Conservation (phyloP, 2,888 invertebrate genomes). For the Unio delphinus region DNA sequence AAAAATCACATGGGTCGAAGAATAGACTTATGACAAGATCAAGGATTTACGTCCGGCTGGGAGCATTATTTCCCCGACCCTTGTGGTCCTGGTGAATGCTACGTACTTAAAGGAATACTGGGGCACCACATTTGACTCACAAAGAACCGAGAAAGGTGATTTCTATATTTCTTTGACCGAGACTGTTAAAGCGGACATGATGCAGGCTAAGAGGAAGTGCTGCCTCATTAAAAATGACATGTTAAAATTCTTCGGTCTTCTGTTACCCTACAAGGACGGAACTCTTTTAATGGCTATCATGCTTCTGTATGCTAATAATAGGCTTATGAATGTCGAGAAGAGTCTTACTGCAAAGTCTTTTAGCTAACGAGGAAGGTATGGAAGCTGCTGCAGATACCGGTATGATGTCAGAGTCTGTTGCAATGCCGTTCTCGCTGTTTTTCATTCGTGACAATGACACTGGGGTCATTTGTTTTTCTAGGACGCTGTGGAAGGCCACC, state of each 20-base stretch:
- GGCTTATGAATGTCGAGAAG: constrained; percentile 23
- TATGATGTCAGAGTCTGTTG: constrained; percentile 3
- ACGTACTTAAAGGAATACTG: constrained; percentile 74
- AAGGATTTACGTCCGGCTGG: constrained; percentile 80
- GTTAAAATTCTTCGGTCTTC: constrained; percentile 82
- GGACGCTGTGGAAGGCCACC: constrained; percentile 23
- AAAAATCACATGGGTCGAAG: constrained; percentile 88
- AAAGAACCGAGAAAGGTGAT: constrained; percentile 71
- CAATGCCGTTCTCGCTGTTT: constrained; percentile 10
- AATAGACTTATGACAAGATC: constrained; percentile 87
- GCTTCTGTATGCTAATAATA: constrained; percentile 27
- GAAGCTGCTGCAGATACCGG: constrained; percentile 24
- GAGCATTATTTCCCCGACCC: constrained; percentile 45
- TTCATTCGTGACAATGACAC: constrained; percentile 22
- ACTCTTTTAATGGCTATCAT: constrained; percentile 23
- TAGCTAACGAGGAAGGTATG: constrained; percentile 28
- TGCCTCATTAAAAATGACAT: constrained; percentile 73
- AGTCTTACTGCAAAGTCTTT: constrained; percentile 8
- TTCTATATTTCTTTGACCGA: constrained; percentile 74
- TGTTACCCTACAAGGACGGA: constrained; percentile 78
- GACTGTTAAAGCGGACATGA: constrained; percentile 78
- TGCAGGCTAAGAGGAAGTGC: constrained; percentile 78
- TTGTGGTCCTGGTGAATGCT: constrained; percentile 72
- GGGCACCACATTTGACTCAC: constrained; percentile 75
- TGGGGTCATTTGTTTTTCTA: constrained; percentile 25